These are phyloP conservation scores for Amphipoea lucens DNA, from an alignment of 2,888 invertebrate species.

Conservation along the genomic window DNA sequence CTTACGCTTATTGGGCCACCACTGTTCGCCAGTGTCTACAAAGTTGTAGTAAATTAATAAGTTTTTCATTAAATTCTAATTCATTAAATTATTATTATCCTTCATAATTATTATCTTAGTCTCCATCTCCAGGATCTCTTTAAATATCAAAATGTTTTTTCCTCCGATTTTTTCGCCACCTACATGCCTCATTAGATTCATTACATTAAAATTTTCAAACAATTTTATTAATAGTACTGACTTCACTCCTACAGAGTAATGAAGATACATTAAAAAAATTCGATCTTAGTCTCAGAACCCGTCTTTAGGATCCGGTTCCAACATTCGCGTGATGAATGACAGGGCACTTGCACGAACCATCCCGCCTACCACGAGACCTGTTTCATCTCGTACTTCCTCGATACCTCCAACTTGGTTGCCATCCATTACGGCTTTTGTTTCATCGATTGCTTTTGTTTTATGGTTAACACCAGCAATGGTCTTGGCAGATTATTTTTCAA, in stretches of 20 bases:
- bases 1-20: too few species aligned
- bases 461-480: conserved; percentile 64
- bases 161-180: conserved; percentile 1
- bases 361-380: conserved; percentile 66
- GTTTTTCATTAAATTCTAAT: neutral
- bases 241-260: conserved; percentile 74
- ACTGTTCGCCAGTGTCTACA: neutral
- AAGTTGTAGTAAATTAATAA: neutral
- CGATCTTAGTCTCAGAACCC: conserved; percentile 78
- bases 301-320: conserved; percentile 84
- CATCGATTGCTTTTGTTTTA: neutral
- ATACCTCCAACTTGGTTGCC: conserved; percentile 24
- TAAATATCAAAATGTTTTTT: neutral
- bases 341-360: conserved; percentile 82
- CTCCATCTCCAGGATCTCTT: neutral
- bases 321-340: conserved; percentile 88
- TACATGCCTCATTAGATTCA: conserved; percentile 22
- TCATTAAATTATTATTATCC: neutral
- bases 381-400: conserved; percentile 62
- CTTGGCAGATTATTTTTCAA: neutral
- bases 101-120: neutral
- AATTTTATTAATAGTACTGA: conserved; percentile 70
- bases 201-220: conserved; percentile 49
- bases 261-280: conserved; percentile 79
- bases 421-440: conserved; percentile 69